Conservation (phyloP, 1,140 invertebrate genomes). For the Bombus huntii region DNA sequence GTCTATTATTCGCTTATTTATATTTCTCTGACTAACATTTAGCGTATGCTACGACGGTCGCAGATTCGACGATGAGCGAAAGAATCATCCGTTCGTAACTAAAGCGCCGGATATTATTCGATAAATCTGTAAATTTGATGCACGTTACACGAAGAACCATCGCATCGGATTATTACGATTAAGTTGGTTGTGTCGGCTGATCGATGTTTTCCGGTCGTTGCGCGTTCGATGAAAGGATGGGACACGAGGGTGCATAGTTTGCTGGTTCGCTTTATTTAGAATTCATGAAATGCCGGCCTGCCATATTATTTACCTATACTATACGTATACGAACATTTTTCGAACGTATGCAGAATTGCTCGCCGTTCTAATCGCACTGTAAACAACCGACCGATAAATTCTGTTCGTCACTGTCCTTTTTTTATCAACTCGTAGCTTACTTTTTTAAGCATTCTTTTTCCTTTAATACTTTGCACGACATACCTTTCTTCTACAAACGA, state of each 20-base stretch:
- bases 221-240: background rate
- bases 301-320: no score
- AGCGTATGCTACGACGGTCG: no score
- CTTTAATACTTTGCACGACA: background rate
- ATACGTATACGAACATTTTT: background rate
- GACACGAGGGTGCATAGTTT: background rate
- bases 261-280: background rate
- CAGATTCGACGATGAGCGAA: no score
- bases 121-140: background rate
- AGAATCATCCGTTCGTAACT: background rate
- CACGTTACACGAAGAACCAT: background rate
- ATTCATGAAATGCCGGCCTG: background rate
- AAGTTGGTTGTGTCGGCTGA: background rate
- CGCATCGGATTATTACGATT: background rate
- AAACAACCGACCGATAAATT: background rate
- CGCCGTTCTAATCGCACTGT: background rate
- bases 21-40: background rate
- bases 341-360: background rate
- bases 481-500: constrained; percentile 19
- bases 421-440: background rate
- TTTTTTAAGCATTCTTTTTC: background rate
- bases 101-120: background rate
- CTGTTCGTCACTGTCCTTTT: background rate
- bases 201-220: background rate
- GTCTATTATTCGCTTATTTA: background rate